Percentiles rank a stretch among this genome's conserved stretches.
phyloP scores from a whole-genome alignment of 92 coral and sea anemone genomes.

The Actinernus sp. region DNA sequence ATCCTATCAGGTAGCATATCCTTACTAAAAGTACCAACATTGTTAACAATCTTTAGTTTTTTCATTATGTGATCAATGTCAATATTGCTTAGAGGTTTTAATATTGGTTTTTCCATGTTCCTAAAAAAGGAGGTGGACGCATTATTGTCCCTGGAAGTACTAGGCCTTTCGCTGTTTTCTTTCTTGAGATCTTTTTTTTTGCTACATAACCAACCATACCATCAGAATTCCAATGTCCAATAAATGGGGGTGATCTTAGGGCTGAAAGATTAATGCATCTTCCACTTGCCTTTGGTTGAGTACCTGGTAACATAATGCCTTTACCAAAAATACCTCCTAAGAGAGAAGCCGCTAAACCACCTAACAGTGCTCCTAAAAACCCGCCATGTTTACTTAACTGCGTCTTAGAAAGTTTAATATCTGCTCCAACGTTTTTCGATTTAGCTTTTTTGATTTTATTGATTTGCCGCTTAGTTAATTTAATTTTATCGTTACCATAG shows the following conservation, averaged over 20 bases:
- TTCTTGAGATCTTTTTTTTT: conserved; percentile 7
- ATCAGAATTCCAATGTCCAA: no score
- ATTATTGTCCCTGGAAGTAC: conserved; percentile 12
- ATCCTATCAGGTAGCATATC: conserved; percentile 7
- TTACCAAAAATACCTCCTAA: not conserved
- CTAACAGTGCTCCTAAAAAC: conserved; percentile 11
- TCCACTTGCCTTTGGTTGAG: not conserved
- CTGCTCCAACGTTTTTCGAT: conserved; percentile 10
- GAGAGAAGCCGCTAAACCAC: conserved; percentile 16
- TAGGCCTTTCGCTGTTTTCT: conserved; percentile 2
- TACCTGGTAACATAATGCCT: not conserved
- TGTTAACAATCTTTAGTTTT: not conserved
- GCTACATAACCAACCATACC: no score
- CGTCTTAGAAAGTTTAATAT: conserved; percentile 18
- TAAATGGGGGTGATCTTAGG: no score
- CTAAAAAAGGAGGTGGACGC: not conserved
- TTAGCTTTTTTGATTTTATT: conserved; percentile 19
- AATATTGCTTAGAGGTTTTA: conserved; percentile 1
- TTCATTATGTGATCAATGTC: conserved; percentile 1
- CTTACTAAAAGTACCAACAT: not conserved
- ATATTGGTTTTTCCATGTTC: not conserved
- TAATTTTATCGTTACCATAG: conserved; percentile 14
- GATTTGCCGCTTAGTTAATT: conserved; percentile 9
- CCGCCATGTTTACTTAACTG: conserved; percentile 7
- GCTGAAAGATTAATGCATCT: no score